Conservation (phyloP, 2,797 vertebrate species). For the Betta splendens region DNA sequence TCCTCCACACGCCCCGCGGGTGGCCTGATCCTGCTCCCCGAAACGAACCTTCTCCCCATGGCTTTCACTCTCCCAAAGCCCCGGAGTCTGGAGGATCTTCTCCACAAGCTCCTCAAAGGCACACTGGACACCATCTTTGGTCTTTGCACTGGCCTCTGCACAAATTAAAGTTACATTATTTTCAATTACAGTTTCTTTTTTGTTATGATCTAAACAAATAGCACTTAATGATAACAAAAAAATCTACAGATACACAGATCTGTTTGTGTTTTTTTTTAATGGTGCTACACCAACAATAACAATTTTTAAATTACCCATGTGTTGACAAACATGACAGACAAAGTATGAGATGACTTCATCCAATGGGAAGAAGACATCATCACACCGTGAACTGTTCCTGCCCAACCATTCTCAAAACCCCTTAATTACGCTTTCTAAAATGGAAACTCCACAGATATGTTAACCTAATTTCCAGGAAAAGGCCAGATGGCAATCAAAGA, state of each 20-base stretch:
- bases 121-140: conserved; percentile 96
- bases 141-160: conserved; percentile 97
- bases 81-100: conserved; percentile 98
- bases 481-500: conserved; percentile 62
- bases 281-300: conserved; percentile 1
- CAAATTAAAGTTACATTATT: conserved; percentile 23
- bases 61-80: conserved; percentile 95
- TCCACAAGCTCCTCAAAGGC: conserved; percentile 99
- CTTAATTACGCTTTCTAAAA: conserved; percentile 65
- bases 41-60: conserved; percentile 89
- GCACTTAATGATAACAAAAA: too few relatives aligned
- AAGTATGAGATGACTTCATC: conserved; percentile 59
- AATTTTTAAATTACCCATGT: conserved; percentile 28
- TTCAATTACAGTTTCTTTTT: too few relatives aligned
- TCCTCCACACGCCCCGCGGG: conserved; percentile 85
- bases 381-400: conserved; percentile 42
- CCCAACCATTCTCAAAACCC: conserved; percentile 47
- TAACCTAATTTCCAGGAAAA: conserved; percentile 71
- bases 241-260: neutral
- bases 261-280: conserved; percentile 12
- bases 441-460: conserved; percentile 68
- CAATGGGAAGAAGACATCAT: conserved; percentile 40
- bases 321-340: conserved; percentile 49
- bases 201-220: too few relatives aligned
- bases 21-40: conserved; percentile 80